Evolutionary conservation across 2,888 invertebrate species (phyloP).

Genomic region (Lithophane leautieri): DNA sequence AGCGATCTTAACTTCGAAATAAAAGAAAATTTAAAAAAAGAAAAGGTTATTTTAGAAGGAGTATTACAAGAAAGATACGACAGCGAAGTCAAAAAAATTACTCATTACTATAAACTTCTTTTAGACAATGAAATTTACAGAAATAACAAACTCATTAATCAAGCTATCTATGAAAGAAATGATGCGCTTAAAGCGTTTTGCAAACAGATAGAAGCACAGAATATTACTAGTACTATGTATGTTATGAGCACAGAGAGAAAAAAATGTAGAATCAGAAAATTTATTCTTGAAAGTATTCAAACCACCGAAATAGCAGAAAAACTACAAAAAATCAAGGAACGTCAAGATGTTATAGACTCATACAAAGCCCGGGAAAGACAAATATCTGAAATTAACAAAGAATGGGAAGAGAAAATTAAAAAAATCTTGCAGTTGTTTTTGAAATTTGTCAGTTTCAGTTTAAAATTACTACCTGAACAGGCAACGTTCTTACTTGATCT

Average conservation of each 20-base stretch:
- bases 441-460: slow-evolving; percentile 84
- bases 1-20: slow-evolving; percentile 80
- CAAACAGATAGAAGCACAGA: slow-evolving; percentile 80
- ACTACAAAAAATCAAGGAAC: slow-evolving; percentile 77
- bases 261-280: slow-evolving; percentile 84
- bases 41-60: slow-evolving; percentile 74
- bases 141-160: slow-evolving; percentile 75
- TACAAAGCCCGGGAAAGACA: slow-evolving; percentile 73
- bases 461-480: slow-evolving; percentile 86
- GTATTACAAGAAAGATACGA: slow-evolving; percentile 74
- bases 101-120: slow-evolving; percentile 81
- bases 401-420: slow-evolving; percentile 83
- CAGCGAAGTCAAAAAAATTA: slow-evolving; percentile 79
- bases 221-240: slow-evolving; percentile 84
- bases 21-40: slow-evolving; percentile 75
- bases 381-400: slow-evolving; percentile 78
- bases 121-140: slow-evolving; percentile 78
- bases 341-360: slow-evolving; percentile 71
- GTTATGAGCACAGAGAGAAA: slow-evolving; percentile 85
- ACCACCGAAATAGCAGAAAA: slow-evolving; percentile 76
- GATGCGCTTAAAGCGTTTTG: slow-evolving; percentile 81
- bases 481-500: slow-evolving; percentile 83
- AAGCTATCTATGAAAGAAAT: slow-evolving; percentile 79
- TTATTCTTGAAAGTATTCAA: slow-evolving; percentile 80
- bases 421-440: slow-evolving; percentile 84